phyloP scores from a whole-genome alignment of 1,140 invertebrate genomes.

The Gonioctena quinquepunctata region DNA sequence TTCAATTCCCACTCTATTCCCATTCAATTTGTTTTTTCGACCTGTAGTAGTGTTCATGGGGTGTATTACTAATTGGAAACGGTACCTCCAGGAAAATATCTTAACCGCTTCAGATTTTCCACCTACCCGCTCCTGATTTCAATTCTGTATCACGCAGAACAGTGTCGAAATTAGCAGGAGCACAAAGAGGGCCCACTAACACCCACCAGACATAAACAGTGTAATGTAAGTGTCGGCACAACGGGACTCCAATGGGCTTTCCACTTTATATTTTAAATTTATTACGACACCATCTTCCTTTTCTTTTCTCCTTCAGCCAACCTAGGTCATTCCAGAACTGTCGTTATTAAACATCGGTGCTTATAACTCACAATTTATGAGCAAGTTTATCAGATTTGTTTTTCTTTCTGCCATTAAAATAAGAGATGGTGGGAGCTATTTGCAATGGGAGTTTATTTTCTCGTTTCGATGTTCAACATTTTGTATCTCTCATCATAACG shows the following conservation, averaged over 20 bases:
- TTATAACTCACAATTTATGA: constrained; percentile 33
- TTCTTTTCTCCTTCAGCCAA: constrained; percentile 31
- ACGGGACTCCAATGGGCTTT: constrained; percentile 25
- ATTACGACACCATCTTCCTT: constrained; percentile 36
- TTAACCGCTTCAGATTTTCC: no score
- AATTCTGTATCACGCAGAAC: background rate
- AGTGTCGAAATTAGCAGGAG: constrained; percentile 23
- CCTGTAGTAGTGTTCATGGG: no score
- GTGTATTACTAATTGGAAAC: no score
- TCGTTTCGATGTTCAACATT: background rate
- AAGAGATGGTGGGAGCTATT: background rate
- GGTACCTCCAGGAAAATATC: no score
- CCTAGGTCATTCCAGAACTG: constrained; percentile 27
- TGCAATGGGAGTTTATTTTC: background rate
- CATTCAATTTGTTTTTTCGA: no score
- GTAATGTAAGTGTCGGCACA: constrained; percentile 33
- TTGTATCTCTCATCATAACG: no score
- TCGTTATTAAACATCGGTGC: constrained; percentile 24
- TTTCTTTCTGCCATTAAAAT: background rate
- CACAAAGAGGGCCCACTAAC: constrained; percentile 43
- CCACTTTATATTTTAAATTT: constrained; percentile 47
- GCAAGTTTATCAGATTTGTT: constrained; percentile 25
- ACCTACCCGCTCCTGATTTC: background rate
- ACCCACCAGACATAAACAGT: constrained; percentile 41
- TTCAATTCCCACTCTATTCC: no score